Percentiles rank a stretch among this genome's conserved stretches.
Evolutionary conservation across 2,797 vertebrate species (phyloP).

Genomic region (Petrocephalus schoutedeni): DNA sequence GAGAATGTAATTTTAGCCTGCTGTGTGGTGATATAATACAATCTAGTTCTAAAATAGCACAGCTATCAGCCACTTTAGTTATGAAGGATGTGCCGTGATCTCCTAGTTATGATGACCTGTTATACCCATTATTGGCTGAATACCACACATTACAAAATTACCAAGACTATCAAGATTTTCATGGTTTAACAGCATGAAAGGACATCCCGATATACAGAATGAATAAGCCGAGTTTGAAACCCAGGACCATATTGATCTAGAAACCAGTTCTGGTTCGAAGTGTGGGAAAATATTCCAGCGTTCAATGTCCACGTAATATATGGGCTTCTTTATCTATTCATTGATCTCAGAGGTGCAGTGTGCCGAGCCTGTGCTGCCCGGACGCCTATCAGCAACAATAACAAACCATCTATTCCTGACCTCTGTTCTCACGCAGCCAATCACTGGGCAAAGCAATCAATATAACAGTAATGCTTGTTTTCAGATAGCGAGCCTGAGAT

Average conservation of each 20-base stretch:
- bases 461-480: background rate
- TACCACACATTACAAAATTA: background rate
- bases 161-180: background rate
- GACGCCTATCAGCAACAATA: background rate
- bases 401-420: background rate
- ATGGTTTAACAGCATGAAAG: background rate
- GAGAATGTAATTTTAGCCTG: background rate
- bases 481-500: background rate
- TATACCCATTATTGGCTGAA: background rate
- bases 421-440: background rate
- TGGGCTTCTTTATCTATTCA: background rate
- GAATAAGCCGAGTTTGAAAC: background rate
- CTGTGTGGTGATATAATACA: background rate
- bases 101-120: background rate
- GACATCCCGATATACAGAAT: background rate
- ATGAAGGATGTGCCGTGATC: background rate
- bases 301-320: background rate
- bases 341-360: background rate
- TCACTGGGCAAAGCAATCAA: background rate
- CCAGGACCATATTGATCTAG: background rate
- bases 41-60: background rate
- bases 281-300: conserved; percentile 14
- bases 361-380: background rate
- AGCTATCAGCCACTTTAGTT: background rate
- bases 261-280: background rate